Conservation (phyloP, 2,888 invertebrate species). For the Drosophila buzzatii region DNA sequence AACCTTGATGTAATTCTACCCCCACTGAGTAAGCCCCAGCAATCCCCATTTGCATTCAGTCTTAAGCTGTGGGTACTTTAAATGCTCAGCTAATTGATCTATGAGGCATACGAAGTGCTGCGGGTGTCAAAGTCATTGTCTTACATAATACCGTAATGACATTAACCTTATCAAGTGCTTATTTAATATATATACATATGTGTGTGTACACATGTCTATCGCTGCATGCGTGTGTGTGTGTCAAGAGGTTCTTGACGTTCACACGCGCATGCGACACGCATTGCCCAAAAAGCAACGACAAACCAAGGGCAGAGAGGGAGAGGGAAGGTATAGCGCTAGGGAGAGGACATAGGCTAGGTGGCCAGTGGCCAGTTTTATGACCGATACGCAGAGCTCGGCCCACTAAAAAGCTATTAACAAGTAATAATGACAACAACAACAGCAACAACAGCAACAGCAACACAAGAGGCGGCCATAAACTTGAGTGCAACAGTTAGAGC, state of each 20-base stretch:
- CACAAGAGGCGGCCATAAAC: constrained; percentile 26
- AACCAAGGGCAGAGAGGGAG: neutral
- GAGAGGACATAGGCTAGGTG: neutral
- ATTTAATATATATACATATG: neutral
- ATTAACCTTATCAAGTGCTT: constrained; percentile 71
- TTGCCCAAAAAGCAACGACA: constrained; percentile 19
- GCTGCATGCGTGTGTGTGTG: constrained; percentile 6
- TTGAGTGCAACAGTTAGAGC: constrained; percentile 38
- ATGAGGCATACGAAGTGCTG: constrained; percentile 42
- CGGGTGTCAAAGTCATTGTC: constrained; percentile 75
- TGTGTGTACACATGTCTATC: neutral
- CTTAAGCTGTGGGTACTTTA: neutral
- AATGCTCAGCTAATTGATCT: constrained; percentile 40
- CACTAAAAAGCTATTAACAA: constrained; percentile 75
- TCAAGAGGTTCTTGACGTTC: constrained; percentile 77
- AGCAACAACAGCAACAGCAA: constrained; percentile 43
- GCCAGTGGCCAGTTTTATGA: constrained; percentile 62
- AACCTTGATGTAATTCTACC: neutral
- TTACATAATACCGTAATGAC: constrained; percentile 68
- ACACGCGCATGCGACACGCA: constrained; percentile 41
- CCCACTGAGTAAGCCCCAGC: too few species aligned
- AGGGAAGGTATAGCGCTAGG: constrained; percentile 6
- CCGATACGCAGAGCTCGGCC: constrained; percentile 56
- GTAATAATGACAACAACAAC: constrained; percentile 71
- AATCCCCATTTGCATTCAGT: neutral